These are phyloP conservation scores for Epizoanthus stellaris DNA, from an alignment of 92 coral and sea anemone genomes.

Conservation along the genomic window DNA sequence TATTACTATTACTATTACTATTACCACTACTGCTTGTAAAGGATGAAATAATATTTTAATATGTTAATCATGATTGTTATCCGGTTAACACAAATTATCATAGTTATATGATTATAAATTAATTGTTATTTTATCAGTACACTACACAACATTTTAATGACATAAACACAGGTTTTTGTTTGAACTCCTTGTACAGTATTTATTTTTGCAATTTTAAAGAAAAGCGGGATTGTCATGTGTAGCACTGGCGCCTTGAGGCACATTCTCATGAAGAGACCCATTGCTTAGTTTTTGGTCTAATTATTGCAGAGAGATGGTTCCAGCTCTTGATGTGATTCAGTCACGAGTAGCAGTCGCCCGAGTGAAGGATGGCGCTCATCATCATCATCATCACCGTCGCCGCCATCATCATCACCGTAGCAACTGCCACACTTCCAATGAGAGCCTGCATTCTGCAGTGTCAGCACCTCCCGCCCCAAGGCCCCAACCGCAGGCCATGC, in stretches of 20 bases:
- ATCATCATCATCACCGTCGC: conserved; percentile 78
- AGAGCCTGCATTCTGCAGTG: conserved; percentile 80
- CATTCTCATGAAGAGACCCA: not conserved
- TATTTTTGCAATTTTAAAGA: too few species aligned
- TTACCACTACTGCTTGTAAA: too few species aligned
- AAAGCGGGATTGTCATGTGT: too few species aligned
- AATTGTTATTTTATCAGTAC: not conserved
- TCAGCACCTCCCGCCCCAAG: conserved; percentile 80
- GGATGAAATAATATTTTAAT: too few species aligned
- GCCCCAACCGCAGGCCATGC: conserved; percentile 34
- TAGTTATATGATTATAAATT: too few species aligned
- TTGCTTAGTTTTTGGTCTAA: not conserved
- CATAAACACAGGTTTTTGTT: not conserved
- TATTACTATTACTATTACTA: too few species aligned
- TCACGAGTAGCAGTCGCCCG: conserved; percentile 85
- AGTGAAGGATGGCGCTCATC: conserved; percentile 73
- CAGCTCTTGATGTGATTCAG: conserved; percentile 87
- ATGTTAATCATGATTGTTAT: too few species aligned
- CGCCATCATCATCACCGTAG: conserved; percentile 84
- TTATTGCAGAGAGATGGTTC: conserved; percentile 69
- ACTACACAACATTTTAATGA: not conserved
- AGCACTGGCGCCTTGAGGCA: too few species aligned
- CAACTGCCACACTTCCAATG: conserved; percentile 73
- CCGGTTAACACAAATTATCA: too few species aligned
- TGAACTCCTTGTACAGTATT: too few species aligned